phyloP scores from a whole-genome alignment of 2,888 invertebrate species.

The Ophraella communa region DNA sequence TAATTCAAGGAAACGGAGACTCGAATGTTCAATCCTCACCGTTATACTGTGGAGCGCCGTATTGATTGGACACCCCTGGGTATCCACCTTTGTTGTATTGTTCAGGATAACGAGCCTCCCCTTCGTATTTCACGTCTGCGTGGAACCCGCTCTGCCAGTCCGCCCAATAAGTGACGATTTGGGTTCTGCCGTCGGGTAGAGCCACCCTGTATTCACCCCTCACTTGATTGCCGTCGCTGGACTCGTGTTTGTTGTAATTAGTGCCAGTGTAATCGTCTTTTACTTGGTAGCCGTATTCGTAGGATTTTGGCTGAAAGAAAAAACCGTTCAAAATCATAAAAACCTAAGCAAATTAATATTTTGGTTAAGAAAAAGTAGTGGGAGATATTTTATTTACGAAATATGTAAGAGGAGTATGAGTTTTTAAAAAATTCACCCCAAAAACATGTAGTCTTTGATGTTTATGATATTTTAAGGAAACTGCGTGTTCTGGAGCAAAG shows the following conservation, averaged over 20 bases:
- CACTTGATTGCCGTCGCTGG: slow-evolving; percentile 75
- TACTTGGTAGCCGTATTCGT: slow-evolving; percentile 81
- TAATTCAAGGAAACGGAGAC: neutral
- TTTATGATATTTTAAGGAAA: too few relatives aligned
- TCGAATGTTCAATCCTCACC: slow-evolving; percentile 10
- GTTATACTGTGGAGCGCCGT: slow-evolving; percentile 40
- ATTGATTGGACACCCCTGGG: slow-evolving; percentile 39
- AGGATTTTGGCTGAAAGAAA: slow-evolving; percentile 70
- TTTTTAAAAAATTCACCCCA: too few relatives aligned
- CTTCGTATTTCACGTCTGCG: slow-evolving; percentile 77
- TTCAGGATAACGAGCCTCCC: slow-evolving; percentile 71
- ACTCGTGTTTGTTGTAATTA: slow-evolving; percentile 74
- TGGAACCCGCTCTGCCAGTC: slow-evolving; percentile 82
- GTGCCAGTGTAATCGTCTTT: slow-evolving; percentile 78
- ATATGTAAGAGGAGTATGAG: too few relatives aligned
- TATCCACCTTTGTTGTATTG: slow-evolving; percentile 55
- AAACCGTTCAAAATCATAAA: too few relatives aligned
- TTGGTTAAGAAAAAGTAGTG: too few relatives aligned
- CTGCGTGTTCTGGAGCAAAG: too few relatives aligned
- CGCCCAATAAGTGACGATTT: slow-evolving; percentile 78
- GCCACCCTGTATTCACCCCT: slow-evolving; percentile 68
- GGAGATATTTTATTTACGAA: too few relatives aligned
- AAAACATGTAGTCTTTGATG: too few relatives aligned
- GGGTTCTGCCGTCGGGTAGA: slow-evolving; percentile 68
- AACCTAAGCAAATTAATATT: too few relatives aligned